Base-by-base conservation (phyloP, 1,140 invertebrate genomes). In the Hyphantria cunea region DNA sequence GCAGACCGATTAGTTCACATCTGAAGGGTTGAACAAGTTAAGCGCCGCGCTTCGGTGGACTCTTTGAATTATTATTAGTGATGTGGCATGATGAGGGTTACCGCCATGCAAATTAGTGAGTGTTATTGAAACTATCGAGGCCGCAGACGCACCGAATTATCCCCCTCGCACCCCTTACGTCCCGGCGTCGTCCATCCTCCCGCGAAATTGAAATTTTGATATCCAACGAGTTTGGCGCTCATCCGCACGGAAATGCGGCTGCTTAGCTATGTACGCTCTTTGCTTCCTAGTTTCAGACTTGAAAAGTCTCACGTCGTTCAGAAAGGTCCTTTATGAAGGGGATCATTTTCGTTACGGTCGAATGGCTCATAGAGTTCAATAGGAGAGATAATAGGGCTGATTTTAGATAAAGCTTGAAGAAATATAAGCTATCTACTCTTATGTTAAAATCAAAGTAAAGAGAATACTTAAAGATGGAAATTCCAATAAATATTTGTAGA, bases 1-100 rank as follows among this genome's bases (percentile, higher is more conserved):
- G 70, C 71, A 73, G 66, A 64, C 55, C 75, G 75, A 78, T 80
- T 76, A 80, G 67, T 76, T 70, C 70, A 64, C 64, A 25, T 25
- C 17, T 72, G 71, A 60, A 68, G 70, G 71, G 71, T 66, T 78
- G 68, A 72, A 52, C 66, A 64, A 37, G 62, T 62, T 50, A 44
- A 51, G 63, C 61, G 54, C 52, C 51, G 54, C 58, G 59, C 44
- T 66, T 49, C 47, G 59, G 15, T 41, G 54, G 60, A 52, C 66
- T 59, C 55, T 59, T 59, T 59, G 55, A 59, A 59, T 48, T 59
- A 59, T 59, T 59, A 59, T 48, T 49, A 59, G 45, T 48, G 55
- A 49, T 33, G 17, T 25, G 17, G 17, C 17, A 25, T 25, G 17
- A 25, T 25, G 17, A 25, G 17, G 17, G 17, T 25, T 25, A 25